These are phyloP conservation scores for Lepisosteus oculatus DNA, from an alignment of 2,113 vertebrate genomes.

Conservation along the genomic window DNA sequence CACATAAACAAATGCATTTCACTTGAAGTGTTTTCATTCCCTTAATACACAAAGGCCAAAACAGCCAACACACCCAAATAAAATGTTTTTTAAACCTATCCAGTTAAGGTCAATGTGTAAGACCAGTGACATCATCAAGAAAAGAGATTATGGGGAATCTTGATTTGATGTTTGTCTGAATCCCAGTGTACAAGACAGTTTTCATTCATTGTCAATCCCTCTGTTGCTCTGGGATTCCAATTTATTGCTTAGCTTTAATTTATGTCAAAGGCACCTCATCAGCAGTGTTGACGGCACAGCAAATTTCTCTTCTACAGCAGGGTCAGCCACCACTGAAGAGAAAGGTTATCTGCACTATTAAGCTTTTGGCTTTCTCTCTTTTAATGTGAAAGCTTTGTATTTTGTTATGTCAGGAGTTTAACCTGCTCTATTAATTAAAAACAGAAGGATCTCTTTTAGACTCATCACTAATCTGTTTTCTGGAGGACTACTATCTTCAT, in stretches of 20 bases:
- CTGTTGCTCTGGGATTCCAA: constrained; percentile 9
- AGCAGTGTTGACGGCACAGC: constrained; percentile 11
- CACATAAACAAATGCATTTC: background rate
- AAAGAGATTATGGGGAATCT: constrained; percentile 17
- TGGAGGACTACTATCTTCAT: background rate
- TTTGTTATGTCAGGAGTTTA: constrained; percentile 29
- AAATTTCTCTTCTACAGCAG: constrained; percentile 3
- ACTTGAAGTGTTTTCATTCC: constrained; percentile 35
- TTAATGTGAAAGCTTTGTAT: constrained; percentile 19
- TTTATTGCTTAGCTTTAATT: constrained; percentile 33
- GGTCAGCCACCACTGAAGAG: background rate
- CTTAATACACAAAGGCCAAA: constrained; percentile 42
- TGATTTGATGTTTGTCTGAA: constrained; percentile 21
- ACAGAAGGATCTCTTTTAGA: constrained; percentile 7
- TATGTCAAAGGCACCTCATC: constrained; percentile 28
- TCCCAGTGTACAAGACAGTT: constrained; percentile 5
- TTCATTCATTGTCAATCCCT: constrained; percentile 17
- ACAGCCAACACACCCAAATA: constrained; percentile 37
- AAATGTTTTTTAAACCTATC: constrained; percentile 57
- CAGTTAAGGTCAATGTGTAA: constrained; percentile 35
- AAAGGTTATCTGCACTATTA: constrained; percentile 20
- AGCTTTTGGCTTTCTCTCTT: constrained; percentile 23
- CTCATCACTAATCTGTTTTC: constrained; percentile 12
- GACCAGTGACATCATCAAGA: background rate
- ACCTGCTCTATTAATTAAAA: constrained; percentile 24